Percentiles rank a stretch among this genome's conserved stretches.
Evolutionary conservation across 2,888 invertebrate genomes (phyloP).

Genomic region (Agriopis marginaria): DNA sequence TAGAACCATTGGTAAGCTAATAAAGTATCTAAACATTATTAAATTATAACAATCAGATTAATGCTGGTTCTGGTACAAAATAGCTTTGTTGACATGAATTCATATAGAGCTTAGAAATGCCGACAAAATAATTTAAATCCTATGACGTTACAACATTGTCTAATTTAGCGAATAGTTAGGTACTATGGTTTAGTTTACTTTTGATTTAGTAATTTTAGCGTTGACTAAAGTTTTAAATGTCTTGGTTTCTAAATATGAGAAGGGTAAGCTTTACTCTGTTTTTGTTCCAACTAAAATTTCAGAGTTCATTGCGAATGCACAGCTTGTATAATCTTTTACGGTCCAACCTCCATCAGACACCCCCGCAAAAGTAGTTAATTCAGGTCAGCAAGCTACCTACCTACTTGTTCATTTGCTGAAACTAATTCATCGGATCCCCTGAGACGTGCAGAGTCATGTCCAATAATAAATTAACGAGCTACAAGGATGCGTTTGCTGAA

Average conservation of each 20-base stretch:
- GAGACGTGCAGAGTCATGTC: constrained; percentile 34
- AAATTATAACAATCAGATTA: too few relatives aligned
- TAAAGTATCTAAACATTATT: too few relatives aligned
- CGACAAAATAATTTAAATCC: too few relatives aligned
- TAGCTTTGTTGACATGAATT: too few relatives aligned
- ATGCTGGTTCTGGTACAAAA: too few relatives aligned
- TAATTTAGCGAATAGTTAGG: too few relatives aligned
- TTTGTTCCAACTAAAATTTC: constrained; percentile 1
- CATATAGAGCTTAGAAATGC: too few relatives aligned
- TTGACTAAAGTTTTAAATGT: background rate
- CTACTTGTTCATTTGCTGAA: constrained; percentile 37
- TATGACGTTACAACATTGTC: too few relatives aligned
- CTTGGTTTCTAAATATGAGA: too few relatives aligned
- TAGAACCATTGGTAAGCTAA: too few relatives aligned
- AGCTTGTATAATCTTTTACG: constrained; percentile 13
- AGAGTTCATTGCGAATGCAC: background rate
- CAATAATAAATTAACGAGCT: constrained; percentile 33
- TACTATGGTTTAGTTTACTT: too few relatives aligned
- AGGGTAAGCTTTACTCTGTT: background rate
- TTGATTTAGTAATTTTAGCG: too few relatives aligned
- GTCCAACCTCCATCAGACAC: constrained; percentile 5
- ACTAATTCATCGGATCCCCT: constrained; percentile 33
- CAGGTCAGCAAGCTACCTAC: constrained; percentile 31
- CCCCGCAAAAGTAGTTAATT: constrained; percentile 19
- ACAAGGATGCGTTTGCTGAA: constrained; percentile 29